Percentiles rank a stretch among this genome's conserved stretches.
Evolutionary conservation across 2,888 invertebrate genomes (phyloP).

Genomic region (Galerucella pusilla): DNA sequence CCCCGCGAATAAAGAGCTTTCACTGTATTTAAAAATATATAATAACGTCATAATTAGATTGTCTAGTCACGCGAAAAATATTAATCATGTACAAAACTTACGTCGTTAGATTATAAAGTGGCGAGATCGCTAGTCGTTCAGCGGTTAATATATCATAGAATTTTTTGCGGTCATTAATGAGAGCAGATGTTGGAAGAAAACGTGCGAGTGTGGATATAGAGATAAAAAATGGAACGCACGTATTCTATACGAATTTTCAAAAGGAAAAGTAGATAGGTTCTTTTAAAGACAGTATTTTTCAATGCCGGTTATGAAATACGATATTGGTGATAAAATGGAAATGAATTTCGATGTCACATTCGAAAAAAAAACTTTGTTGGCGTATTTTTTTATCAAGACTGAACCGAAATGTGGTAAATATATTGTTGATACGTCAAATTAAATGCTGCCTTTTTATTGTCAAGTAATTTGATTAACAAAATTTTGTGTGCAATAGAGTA

Average conservation of each 20-base stretch:
- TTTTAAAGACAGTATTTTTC: not conserved
- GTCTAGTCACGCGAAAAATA: conserved; percentile 1
- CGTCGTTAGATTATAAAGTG: conserved; percentile 29
- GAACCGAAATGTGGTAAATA: no score
- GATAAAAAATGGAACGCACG: conserved; percentile 28
- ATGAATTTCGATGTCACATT: not conserved
- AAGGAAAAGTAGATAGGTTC: not conserved
- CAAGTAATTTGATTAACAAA: no score
- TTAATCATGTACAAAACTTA: conserved; percentile 23
- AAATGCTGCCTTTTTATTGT: no score
- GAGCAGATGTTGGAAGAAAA: conserved; percentile 39
- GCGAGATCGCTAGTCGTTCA: conserved; percentile 9
- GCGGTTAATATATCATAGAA: conserved; percentile 31
- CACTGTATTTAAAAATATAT: not conserved
- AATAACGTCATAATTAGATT: not conserved
- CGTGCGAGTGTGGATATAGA: conserved; percentile 23
- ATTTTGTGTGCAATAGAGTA: no score
- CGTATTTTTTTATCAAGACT: no score
- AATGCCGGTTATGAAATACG: not conserved
- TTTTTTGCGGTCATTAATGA: conserved; percentile 36
- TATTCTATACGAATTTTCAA: conserved; percentile 1
- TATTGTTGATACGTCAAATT: no score
- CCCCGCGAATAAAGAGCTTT: not conserved
- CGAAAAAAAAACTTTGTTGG: no score
- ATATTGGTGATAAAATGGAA: not conserved